These are phyloP conservation scores for Characodon lateralis DNA, from an alignment of 2,797 vertebrate species.

Conservation along the genomic window DNA sequence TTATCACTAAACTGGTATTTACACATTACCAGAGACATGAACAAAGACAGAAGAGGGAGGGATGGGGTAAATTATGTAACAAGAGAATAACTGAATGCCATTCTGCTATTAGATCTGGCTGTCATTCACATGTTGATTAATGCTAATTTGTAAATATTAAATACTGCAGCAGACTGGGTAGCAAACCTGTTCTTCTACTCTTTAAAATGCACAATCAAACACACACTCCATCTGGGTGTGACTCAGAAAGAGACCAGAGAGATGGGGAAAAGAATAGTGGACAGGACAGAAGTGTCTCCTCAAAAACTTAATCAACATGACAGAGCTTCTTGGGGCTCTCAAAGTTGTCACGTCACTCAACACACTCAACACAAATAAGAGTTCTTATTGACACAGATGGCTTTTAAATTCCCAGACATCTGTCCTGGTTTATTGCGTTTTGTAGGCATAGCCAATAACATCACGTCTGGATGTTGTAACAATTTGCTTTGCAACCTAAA, in stretches of 20 bases:
- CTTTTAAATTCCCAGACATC: constrained; percentile 33
- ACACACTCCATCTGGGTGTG: constrained; percentile 52
- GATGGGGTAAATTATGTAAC: constrained; percentile 14
- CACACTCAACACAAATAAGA: constrained; percentile 12
- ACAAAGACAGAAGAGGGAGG: constrained; percentile 21
- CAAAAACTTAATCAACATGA: constrained; percentile 5
- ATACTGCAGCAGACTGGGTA: constrained; percentile 15
- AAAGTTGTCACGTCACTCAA: constrained; percentile 27
- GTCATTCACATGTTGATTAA: constrained; percentile 40
- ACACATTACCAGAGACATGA: constrained; percentile 61
- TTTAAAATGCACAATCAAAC: constrained; percentile 30
- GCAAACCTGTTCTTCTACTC: constrained; percentile 49
- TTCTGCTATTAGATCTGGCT: constrained; percentile 27
- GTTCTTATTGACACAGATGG: constrained; percentile 27
- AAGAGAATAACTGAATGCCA: constrained; percentile 30
- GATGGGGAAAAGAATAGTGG: constrained; percentile 38
- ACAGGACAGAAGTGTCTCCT: constrained; percentile 38
- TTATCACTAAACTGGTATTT: constrained; percentile 75
- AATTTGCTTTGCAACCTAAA: constrained; percentile 34
- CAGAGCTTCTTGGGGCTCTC: not conserved
- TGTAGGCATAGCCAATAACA: not conserved
- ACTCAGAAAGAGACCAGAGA: constrained; percentile 35
- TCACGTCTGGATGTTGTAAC: constrained; percentile 15
- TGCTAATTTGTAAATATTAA: constrained; percentile 50
- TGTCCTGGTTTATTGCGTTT: constrained; percentile 35